phyloP scores from a whole-genome alignment of 2,888 invertebrate species.

The Micoletzkya japonica region DNA sequence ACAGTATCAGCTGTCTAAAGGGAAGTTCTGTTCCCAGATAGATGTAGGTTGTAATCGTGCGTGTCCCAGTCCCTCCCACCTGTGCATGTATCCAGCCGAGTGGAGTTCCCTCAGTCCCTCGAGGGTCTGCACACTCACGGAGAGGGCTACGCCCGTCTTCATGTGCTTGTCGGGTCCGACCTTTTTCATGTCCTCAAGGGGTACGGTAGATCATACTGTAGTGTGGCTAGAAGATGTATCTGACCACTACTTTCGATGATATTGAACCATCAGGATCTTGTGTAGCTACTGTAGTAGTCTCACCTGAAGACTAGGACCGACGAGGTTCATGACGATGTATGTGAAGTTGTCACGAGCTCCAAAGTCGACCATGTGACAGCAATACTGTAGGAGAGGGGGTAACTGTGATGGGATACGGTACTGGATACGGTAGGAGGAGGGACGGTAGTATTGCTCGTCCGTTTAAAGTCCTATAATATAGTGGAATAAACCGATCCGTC shows the following conservation, averaged over 20 bases:
- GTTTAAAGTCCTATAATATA: too few relatives aligned
- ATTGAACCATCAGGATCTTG: too few relatives aligned
- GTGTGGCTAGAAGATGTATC: too few relatives aligned
- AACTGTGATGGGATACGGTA: too few relatives aligned
- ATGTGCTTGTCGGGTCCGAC: constrained; percentile 24
- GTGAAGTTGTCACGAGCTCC: constrained; percentile 19
- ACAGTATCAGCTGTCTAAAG: too few relatives aligned
- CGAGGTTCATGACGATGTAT: constrained; percentile 24
- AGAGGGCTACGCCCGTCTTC: constrained; percentile 16
- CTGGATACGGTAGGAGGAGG: too few relatives aligned
- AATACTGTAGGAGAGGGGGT: too few relatives aligned
- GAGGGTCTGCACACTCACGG: constrained; percentile 14
- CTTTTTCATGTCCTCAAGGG: constrained; percentile 24
- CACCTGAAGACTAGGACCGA: constrained; percentile 22
- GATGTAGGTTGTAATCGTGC: too few relatives aligned
- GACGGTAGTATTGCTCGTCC: too few relatives aligned
- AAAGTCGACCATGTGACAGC: constrained; percentile 14
- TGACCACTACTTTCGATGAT: neutral
- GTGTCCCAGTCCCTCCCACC: too few relatives aligned
- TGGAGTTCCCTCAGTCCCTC: constrained; percentile 19
- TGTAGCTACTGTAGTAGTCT: neutral
- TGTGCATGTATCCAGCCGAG: constrained; percentile 14
- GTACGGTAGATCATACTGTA: too few relatives aligned
- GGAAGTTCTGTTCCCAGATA: too few relatives aligned
- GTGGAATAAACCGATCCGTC: neutral